Conservation (phyloP, 2,113 vertebrate genomes). For the Cnemophilus loriae region DNA sequence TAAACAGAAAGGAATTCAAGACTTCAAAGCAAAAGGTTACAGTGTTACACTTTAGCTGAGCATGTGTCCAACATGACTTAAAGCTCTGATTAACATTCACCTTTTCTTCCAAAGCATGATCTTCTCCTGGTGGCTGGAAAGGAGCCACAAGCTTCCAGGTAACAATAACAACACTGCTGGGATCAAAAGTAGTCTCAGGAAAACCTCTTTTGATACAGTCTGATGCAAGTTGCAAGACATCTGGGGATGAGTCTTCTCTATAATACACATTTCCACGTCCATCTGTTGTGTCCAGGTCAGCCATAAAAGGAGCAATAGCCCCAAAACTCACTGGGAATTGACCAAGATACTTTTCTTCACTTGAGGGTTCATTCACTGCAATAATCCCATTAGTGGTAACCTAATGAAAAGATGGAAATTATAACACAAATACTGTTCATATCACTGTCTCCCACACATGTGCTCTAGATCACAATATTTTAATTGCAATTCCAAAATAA, state of each 20-base stretch:
- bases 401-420: constrained; percentile 61
- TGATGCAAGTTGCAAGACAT: constrained; percentile 65
- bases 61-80: not conserved
- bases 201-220: constrained; percentile 81
- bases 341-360: constrained; percentile 76
- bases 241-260: constrained; percentile 78
- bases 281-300: constrained; percentile 85
- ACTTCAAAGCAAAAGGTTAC: not conserved
- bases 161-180: constrained; percentile 75
- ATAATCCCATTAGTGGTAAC: constrained; percentile 88
- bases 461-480: not conserved
- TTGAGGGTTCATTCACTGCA: constrained; percentile 74
- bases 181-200: constrained; percentile 72
- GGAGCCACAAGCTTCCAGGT: constrained; percentile 82
- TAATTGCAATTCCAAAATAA: not conserved
- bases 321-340: constrained; percentile 82
- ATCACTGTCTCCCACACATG: not conserved
- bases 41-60: not conserved
- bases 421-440: not conserved
- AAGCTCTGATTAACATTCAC: constrained; percentile 52
- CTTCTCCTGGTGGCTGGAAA: constrained; percentile 53
- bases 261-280: constrained; percentile 81
- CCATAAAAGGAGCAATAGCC: constrained; percentile 81
- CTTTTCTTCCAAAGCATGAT: constrained; percentile 65
- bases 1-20: not conserved